A percentile compares a stretch with the other conserved stretches of the same genome.
Evolutionary conservation across 2,888 invertebrate genomes (phyloP).

Genomic region (Tyria jacobaeae): DNA sequence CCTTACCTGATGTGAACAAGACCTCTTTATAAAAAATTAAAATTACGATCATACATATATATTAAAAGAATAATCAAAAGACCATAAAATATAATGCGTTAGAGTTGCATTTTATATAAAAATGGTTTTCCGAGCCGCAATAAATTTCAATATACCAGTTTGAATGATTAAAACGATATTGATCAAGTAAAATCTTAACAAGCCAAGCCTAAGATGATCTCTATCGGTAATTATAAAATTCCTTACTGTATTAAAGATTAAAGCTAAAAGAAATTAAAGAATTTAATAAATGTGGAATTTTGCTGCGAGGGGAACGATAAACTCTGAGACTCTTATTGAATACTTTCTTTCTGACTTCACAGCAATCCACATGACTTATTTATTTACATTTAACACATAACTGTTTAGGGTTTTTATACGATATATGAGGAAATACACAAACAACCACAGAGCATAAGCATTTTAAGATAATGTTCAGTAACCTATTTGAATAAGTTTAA

Average conservation of each 20-base stretch:
- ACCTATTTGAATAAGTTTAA: background rate
- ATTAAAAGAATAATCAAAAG: constrained; percentile 15
- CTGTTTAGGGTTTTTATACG: background rate
- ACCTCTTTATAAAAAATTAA: background rate
- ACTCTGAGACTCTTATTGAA: background rate
- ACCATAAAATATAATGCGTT: constrained; percentile 16
- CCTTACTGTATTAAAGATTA: constrained; percentile 38
- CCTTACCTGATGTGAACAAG: background rate
- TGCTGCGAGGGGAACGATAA: constrained; percentile 13
- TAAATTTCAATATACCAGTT: constrained; percentile 46
- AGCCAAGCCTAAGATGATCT: constrained; percentile 34
- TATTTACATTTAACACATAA: background rate
- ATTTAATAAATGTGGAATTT: constrained; percentile 26
- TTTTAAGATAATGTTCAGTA: background rate
- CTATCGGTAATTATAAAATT: constrained; percentile 43
- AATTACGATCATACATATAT: constrained; percentile 1
- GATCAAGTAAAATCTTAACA: constrained; percentile 41
- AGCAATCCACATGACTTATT: background rate
- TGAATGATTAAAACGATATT: constrained; percentile 41
- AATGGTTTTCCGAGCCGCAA: constrained; percentile 24
- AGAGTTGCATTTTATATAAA: constrained; percentile 29
- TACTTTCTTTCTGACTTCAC: background rate
- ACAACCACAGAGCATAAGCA: background rate
- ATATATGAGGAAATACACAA: background rate
- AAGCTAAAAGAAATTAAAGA: constrained; percentile 22